Base-by-base conservation (phyloP, 2,797 vertebrate genomes). In the Bovichtus variegatus region DNA sequence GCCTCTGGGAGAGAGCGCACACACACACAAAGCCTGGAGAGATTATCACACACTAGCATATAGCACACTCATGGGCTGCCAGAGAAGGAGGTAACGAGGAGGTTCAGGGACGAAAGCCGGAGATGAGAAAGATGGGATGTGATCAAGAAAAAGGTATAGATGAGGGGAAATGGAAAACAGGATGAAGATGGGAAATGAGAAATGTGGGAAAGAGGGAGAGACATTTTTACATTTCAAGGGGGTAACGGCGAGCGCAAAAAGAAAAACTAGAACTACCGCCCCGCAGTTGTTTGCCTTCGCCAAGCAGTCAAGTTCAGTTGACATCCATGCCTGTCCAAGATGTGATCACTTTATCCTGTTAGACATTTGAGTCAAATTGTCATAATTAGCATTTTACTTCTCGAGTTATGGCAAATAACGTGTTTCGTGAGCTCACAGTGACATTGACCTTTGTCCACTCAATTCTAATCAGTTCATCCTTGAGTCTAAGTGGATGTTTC, bases 81-180 rank as follows among this genome's bases (percentile, higher is more conserved):
- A 83, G 54, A 62, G 73, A 25, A 25, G 6, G 60, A 76, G 73
- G 73, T 79, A 78, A 77, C 2, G 21, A 44, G 31, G 44, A 83
- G 86, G 74, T 80, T 63, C 81, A 83, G 5, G 1, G 41, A 36
- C 54, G 38, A 62, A 44, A 60, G 9, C 3, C 16, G 34, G 31
- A 68, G 44, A 67, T 49, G 19, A 69, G 57, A 19, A 27, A 49
- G 29, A 69, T 13, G 15, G 15, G 15, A 51, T 50, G 25, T 47
- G 63, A 44, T 54, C 2, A 10, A 15, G 16, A n/a, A 34, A 15
- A 55, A n/a, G 49, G 29, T 2, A 2, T 27, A 44, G 60, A 53
- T 5, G 16, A 51, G 4, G 18, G 27, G 0, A 51, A 34, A 46
- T 16, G 5, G 19, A 67, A 60, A 16, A 36, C 6, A 3, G 19